Conservation (phyloP, 2,113 vertebrate genomes). For the Symphodus melops region DNA sequence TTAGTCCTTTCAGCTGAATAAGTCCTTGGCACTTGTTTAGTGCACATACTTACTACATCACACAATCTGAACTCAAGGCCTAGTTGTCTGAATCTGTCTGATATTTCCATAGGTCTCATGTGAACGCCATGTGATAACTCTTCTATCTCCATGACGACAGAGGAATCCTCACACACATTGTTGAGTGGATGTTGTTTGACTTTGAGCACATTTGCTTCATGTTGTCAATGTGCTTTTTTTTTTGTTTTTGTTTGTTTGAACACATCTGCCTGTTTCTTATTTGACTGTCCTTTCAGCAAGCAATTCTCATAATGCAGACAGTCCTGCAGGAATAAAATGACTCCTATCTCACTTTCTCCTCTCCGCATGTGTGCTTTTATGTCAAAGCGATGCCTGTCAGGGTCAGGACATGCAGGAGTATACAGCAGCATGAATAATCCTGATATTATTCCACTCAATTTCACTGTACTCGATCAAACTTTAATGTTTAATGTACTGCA, state of each 20-base stretch:
- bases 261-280: background rate
- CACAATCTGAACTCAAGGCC: background rate
- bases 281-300: background rate
- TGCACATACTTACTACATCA: background rate
- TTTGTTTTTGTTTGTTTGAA: no score
- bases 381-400: constrained; percentile 26
- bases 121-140: background rate
- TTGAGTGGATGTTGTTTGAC: background rate
- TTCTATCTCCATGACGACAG: background rate
- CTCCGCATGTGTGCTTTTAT: constrained; percentile 22
- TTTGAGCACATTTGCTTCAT: background rate
- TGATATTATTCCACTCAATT: background rate
- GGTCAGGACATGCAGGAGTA: constrained; percentile 21
- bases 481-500: background rate
- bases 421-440: constrained; percentile 23
- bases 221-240: no score
- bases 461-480: background rate
- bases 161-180: background rate
- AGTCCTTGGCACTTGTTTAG: background rate
- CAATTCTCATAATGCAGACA: background rate
- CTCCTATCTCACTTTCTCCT: constrained; percentile 7
- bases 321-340: constrained; percentile 20
- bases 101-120: no score
- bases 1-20: constrained; percentile 4
- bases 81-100: no score